These are phyloP conservation scores for Neodiprion lecontei DNA, from an alignment of 1,140 invertebrate species.

Conservation along the genomic window DNA sequence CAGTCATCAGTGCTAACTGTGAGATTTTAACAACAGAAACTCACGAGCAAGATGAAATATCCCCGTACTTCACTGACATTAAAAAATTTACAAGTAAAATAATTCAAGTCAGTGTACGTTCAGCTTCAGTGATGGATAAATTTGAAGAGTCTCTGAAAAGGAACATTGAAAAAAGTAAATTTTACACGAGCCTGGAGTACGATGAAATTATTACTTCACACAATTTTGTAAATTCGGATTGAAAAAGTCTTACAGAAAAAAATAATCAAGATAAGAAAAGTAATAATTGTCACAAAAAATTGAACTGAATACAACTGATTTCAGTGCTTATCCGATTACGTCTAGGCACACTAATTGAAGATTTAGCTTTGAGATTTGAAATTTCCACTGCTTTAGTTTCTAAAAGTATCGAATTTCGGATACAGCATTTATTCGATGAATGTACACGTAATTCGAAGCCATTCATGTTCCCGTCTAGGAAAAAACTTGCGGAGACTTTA, in stretches of 20 bases:
- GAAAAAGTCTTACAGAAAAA: constrained; percentile 13
- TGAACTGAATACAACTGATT: neutral
- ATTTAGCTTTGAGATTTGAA: constrained; percentile 18
- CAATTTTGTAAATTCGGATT: neutral
- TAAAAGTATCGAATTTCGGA: constrained; percentile 25
- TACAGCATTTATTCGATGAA: constrained; percentile 28
- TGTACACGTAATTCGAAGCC: constrained; percentile 22
- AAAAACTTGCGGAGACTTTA: constrained; percentile 23
- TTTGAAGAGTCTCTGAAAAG: constrained; percentile 20
- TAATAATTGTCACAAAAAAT: constrained; percentile 12
- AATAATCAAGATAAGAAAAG: constrained; percentile 10
- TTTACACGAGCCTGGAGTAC: constrained; percentile 17
- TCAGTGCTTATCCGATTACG: too few species aligned
- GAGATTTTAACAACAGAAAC: constrained; percentile 10
- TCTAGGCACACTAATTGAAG: too few species aligned
- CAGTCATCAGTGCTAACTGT: too few species aligned
- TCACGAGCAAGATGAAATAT: constrained; percentile 1
- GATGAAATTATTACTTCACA: constrained; percentile 11
- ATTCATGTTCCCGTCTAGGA: constrained; percentile 27
- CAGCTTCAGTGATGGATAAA: constrained; percentile 18
- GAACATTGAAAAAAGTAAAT: neutral
- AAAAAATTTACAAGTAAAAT: constrained; percentile 20
- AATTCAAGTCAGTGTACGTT: constrained; percentile 21
- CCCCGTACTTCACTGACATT: constrained; percentile 5
- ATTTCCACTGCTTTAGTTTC: constrained; percentile 16